A percentile compares a stretch with the other conserved stretches of the same genome.
Conservation (phyloP, 2,113 vertebrate species). For the Bubo bubo region DNA sequence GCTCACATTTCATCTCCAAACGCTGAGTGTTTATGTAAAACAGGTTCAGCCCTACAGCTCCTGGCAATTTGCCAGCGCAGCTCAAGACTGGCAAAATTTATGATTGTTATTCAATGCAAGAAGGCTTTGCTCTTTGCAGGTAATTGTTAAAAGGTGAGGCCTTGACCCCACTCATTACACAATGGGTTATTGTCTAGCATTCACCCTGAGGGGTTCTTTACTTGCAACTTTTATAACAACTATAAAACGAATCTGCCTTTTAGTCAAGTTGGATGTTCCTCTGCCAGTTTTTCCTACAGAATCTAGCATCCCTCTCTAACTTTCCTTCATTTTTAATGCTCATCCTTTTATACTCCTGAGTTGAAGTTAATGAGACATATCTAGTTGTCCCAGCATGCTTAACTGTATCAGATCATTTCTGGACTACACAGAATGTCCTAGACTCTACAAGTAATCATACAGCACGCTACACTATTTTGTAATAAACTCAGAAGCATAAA, state of each 20-base stretch:
- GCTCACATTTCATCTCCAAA: accelerated
- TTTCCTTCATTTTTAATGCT: not conserved
- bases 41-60: not conserved
- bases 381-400: not conserved
- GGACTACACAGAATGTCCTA: not conserved
- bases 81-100: not conserved
- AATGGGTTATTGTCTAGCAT: not conserved
- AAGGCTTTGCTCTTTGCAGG: not conserved
- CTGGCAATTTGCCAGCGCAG: not conserved
- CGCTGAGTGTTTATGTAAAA: not conserved
- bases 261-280: not conserved
- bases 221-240: not conserved
- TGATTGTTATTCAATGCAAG: not conserved
- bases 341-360: not conserved
- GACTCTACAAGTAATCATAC: not conserved
- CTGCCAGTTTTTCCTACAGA: not conserved
- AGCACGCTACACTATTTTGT: not conserved
- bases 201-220: not conserved
- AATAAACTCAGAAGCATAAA: not conserved
- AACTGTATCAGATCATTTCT: not conserved
- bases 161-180: not conserved
- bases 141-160: not conserved
- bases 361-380: not conserved
- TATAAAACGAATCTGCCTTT: not conserved
- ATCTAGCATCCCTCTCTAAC: not conserved